phyloP scores from a whole-genome alignment of 2,113 vertebrate species.

The Paramormyrops kingsleyae region DNA sequence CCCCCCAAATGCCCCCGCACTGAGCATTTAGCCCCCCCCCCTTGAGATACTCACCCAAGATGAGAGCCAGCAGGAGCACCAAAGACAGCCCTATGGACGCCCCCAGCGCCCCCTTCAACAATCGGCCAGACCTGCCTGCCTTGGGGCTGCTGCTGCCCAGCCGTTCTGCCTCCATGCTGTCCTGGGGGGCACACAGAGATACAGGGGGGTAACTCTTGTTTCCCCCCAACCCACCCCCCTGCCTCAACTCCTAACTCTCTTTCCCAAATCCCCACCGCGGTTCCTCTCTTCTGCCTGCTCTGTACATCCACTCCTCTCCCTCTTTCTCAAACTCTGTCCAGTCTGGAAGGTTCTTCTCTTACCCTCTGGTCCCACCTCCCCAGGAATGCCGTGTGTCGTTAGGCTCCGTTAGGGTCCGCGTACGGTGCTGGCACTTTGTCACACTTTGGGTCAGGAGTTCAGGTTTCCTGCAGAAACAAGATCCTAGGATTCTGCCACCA shows the following conservation, averaged over 20 bases:
- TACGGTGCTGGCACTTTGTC: not conserved
- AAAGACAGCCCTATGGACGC: slow-evolving; percentile 54
- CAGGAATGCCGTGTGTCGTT: not conserved
- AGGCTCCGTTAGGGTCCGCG: not conserved
- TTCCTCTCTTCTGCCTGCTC: not conserved
- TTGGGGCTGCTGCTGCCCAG: slow-evolving; percentile 38
- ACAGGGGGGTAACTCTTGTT: not conserved
- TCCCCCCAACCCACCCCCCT: not conserved
- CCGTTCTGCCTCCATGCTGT: slow-evolving; percentile 62
- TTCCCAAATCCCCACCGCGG: not conserved
- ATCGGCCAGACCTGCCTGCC: slow-evolving; percentile 42
- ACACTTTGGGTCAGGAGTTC: not conserved
- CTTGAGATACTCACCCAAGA: slow-evolving; percentile 63
- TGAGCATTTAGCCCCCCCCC: not conserved
- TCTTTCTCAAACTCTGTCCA: not conserved
- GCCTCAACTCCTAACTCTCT: not conserved
- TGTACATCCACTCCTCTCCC: not conserved
- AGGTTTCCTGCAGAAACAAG: not conserved
- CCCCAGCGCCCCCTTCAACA: slow-evolving; percentile 50
- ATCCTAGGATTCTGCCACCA: not conserved
- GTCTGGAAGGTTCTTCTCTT: not conserved
- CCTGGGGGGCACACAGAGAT: not conserved
- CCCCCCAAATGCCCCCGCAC: not conserved
- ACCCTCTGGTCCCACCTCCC: not conserved
- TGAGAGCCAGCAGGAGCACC: slow-evolving; percentile 53